A percentile compares a stretch with the other conserved stretches of the same genome.
phyloP scores from a whole-genome alignment of 2,888 invertebrate species.

The Spilosoma lubricipeda region DNA sequence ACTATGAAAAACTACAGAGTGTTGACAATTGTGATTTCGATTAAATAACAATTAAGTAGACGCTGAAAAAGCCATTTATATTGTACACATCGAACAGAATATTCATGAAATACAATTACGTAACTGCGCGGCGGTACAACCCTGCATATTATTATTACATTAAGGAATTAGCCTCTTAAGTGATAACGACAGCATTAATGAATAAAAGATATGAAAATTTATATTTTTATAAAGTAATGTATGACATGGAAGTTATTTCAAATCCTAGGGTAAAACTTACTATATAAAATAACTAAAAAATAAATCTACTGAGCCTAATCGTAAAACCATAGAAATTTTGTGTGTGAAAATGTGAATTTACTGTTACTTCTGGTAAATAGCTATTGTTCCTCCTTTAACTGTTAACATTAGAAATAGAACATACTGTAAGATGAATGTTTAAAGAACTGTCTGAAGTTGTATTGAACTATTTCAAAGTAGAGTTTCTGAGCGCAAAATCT shows the following conservation, averaged over 20 bases:
- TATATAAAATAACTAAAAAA: too few species aligned
- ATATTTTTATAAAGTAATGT: background rate
- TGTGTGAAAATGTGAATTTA: too few species aligned
- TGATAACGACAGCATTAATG: background rate
- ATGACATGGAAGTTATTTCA: background rate
- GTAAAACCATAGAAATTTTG: too few species aligned
- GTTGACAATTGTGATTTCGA: constrained; percentile 42
- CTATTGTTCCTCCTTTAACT: background rate
- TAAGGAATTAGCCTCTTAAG: too few species aligned
- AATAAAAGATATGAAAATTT: background rate
- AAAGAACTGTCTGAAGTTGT: constrained; percentile 64
- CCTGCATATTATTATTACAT: too few species aligned
- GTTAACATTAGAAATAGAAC: constrained; percentile 18
- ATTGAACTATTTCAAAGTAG: constrained; percentile 73
- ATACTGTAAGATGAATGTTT: constrained; percentile 69
- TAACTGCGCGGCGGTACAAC: too few species aligned
- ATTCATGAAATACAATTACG: too few species aligned
- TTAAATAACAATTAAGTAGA: background rate
- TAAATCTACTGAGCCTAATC: too few species aligned
- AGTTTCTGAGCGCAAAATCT: constrained; percentile 74
- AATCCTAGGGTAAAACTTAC: too few species aligned
- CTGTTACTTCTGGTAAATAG: background rate
- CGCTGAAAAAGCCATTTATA: too few species aligned
- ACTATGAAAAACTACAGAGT: constrained; percentile 57
- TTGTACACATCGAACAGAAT: too few species aligned